Evolutionary conservation across 2,888 invertebrate genomes (phyloP).

Genomic region (Tiliacea citrago): DNA sequence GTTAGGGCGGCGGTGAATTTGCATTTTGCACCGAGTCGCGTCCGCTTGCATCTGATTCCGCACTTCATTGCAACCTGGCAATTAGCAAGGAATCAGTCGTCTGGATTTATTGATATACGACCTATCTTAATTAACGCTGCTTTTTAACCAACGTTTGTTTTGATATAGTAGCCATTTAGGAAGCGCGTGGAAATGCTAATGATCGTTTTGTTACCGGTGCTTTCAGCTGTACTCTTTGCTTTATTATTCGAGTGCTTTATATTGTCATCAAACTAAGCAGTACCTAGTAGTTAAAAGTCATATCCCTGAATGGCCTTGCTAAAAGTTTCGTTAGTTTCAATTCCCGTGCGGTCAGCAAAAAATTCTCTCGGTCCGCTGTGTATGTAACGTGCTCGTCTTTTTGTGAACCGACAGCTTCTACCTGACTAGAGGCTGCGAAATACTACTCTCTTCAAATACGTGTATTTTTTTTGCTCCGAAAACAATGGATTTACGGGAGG

Average conservation of each 20-base stretch:
- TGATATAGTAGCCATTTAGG: conserved; percentile 31
- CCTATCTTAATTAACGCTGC: conserved; percentile 80
- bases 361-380: conserved; percentile 62
- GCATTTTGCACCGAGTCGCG: conserved; percentile 73
- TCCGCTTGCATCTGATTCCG: conserved; percentile 76
- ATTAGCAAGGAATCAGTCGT: conserved; percentile 85
- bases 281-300: conserved; percentile 32
- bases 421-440: conserved; percentile 71
- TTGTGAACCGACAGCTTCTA: conserved; percentile 69
- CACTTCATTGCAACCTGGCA: conserved; percentile 80
- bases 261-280: background rate
- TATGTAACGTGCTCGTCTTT: conserved; percentile 68
- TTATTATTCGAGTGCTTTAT: background rate
- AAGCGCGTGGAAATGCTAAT: conserved; percentile 19
- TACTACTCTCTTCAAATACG: conserved; percentile 67
- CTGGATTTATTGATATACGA: conserved; percentile 83
- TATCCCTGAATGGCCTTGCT: conserved; percentile 46
- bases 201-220: conserved; percentile 15
- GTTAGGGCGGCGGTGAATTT: conserved; percentile 74
- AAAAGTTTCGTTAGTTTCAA: conserved; percentile 63
- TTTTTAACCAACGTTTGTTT: conserved; percentile 50
- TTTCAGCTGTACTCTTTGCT: background rate
- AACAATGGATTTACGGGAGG: conserved; percentile 72
- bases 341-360: conserved; percentile 68
- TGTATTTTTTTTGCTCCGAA: conserved; percentile 68